Evolutionary conservation across 2,888 invertebrate species (phyloP), one percentile per base, ranked within the genome.

Genomic region (Drosophila melanosoma): DNA sequence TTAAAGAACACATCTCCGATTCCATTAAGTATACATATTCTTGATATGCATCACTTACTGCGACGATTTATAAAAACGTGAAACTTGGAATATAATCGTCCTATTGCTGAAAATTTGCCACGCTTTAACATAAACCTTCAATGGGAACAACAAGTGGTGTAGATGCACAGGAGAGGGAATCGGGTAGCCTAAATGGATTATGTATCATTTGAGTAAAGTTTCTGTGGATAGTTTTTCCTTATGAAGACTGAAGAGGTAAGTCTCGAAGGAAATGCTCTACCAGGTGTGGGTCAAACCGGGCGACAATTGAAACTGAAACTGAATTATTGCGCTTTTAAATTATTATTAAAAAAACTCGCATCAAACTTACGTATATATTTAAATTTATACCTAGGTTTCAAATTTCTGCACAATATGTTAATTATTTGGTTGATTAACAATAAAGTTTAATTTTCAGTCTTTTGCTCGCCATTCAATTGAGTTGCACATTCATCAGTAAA

Each of bases 401-500:
- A 45, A 7, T 7, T 20, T 7, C 12, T 45, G 45, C 20, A 45
- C 20, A 20, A 12, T 7, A 7, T 15, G 2, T 45, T 45, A 10
- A 40, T 1, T 4, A 35, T 29, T 26, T 56, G 15, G 35, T 17
- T 36, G 17, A 33, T 11, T 15, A 61, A 49, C 20, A 48, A 51
- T 20, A 38, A 49, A 45, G 1, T 1, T n/a, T 36, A 20, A 58
- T 71, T 61, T 48, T 53, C 8, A 45, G 20, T 15, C 3, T 11
- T 33, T n/a, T 0, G 5, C 10, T 38, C 11, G 20, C 6, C 17
- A 66, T 5, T 11, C 53, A 66, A 70, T 66, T 57, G 35, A 63
- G 57, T 56, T 45, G 53, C 33, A 20, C 32, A 11, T 54, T 62
- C 48, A 69, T 76, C 63, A 32, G 48, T 4, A 26, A 36, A 12